Base-by-base conservation (phyloP, 2,113 vertebrate genomes). In the Symphodus melops region DNA sequence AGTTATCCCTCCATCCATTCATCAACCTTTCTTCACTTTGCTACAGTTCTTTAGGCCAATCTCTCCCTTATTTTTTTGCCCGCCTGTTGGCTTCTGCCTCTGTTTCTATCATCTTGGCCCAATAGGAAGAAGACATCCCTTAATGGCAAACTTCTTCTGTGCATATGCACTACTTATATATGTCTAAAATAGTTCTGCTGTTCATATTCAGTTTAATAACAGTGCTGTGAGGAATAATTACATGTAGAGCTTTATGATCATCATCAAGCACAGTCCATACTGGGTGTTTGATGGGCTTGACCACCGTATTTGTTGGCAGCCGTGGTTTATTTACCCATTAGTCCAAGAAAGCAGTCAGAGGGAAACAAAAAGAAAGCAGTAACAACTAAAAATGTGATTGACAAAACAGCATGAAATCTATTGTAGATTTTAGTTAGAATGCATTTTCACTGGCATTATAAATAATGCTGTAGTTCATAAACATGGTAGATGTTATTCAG, bases 21-120 rank as follows among this genome's bases (percentile, higher is more conserved):
- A 79, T 71, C 72, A 76, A 70, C 19, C 68, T 82, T 66, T 82
- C 41, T 28, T 68, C 77, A 74, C 69, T 67, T 13, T 64, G 33
- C 52, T 55, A 25, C 70, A 41, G 41, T 48, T 70, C 17, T 65
- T 61, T 51, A 7, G 41, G 25, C 42, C 33, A 58, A n/a, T 44
- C 8, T 37, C 5, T 58, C 12, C 14, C 19, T 42, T 58, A 33
- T 55, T 51, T 51, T 10, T 55, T 41, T 53, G 36, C 51, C 11
- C 66, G 51, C 36, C 41, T 65, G 1, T 72, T 55, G 75, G 63
- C 48, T n/a, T 33, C 21, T 60, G 23, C 49, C 9, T 53, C 11
- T 59, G 9, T 56, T 9, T 48, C 7, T 57, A 3, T 67, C n/a
- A 37, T 57, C 9, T 54, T 68, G 33, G 1, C 8, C 54, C 1